phyloP scores from a whole-genome alignment of 2,113 vertebrate genomes.

The Rissa tridactyla region DNA sequence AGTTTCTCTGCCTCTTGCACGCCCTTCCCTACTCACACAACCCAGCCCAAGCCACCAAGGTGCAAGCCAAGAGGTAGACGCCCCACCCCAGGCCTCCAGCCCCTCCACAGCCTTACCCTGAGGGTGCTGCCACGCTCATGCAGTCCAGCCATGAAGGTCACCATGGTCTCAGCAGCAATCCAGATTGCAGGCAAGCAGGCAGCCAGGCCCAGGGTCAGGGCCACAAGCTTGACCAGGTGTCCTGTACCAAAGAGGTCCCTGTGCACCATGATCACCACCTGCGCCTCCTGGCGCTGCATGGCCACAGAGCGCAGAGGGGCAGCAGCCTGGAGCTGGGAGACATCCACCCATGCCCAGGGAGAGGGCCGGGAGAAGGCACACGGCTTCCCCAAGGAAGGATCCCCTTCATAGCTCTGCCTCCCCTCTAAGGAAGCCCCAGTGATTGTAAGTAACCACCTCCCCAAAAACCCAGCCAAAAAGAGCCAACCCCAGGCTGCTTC shows the following conservation, averaged over 20 bases:
- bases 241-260: slow-evolving; percentile 55
- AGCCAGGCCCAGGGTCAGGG: slow-evolving; percentile 26
- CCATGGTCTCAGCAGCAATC: rapidly evolving
- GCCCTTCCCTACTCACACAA: neutral
- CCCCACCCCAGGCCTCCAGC: neutral
- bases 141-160: neutral
- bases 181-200: neutral
- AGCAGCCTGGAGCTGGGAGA: neutral
- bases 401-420: neutral
- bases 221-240: neutral
- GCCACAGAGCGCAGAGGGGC: neutral
- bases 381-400: neutral
- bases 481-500: neutral
- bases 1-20: too few species aligned
- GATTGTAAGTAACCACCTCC: neutral
- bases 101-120: neutral
- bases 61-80: neutral
- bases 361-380: neutral
- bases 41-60: rapidly evolving
- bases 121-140: slow-evolving; percentile 4
- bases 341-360: neutral
- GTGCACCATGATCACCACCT: slow-evolving; percentile 28
- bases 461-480: neutral
- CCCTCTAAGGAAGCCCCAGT: neutral
- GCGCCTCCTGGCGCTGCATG: slow-evolving; percentile 47